phyloP scores from a whole-genome alignment of 1,140 invertebrate genomes.

The Mesaphorura yosii region DNA sequence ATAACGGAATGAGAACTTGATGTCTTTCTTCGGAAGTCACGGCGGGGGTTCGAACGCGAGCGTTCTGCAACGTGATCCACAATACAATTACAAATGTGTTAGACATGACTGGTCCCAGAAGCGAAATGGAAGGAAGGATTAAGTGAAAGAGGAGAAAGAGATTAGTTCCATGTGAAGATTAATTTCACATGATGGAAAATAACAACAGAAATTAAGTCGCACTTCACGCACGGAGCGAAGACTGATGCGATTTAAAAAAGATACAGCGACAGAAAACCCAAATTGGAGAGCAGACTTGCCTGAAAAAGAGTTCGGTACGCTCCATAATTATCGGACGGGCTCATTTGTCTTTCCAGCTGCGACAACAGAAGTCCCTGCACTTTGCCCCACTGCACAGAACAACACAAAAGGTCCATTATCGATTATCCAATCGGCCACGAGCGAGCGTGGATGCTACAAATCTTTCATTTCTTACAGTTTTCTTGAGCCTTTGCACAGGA shows the following conservation, averaged over 20 bases:
- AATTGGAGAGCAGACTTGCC: constrained; percentile 14
- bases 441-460: neutral
- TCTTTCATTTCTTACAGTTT: constrained; percentile 59
- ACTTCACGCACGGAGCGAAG: no score
- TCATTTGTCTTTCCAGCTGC: constrained; percentile 82
- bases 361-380: constrained; percentile 74
- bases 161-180: no score
- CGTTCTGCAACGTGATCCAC: constrained; percentile 76
- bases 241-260: neutral
- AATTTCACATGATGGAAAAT: no score
- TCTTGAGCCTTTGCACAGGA: constrained; percentile 83
- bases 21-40: constrained; percentile 53
- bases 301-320: constrained; percentile 78
- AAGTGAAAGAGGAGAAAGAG: no score
- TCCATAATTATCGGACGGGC: constrained; percentile 77
- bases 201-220: no score
- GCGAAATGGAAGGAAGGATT: no score
- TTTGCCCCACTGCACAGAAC: constrained; percentile 60
- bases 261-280: neutral
- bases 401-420: neutral
- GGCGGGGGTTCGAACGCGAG: constrained; percentile 52
- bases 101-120: no score
- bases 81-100: constrained; percentile 34
- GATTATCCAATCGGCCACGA: neutral
- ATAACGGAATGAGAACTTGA: constrained; percentile 78